A percentile compares a stretch with the other conserved stretches of the same genome.
phyloP scores from a whole-genome alignment of 2,888 invertebrate genomes.

The Zonitis immaculata region DNA sequence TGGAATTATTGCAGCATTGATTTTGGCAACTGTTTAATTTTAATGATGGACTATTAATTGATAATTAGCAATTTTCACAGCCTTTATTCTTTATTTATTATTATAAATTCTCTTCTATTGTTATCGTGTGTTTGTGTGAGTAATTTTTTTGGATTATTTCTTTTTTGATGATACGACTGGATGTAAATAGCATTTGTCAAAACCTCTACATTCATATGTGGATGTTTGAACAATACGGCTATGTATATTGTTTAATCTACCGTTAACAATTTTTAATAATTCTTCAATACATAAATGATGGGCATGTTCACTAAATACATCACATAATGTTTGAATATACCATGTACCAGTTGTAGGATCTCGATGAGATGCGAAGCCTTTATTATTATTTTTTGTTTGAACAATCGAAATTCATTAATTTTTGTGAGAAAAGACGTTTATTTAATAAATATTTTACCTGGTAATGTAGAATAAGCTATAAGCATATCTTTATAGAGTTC shows the following conservation, averaged over 20 bases:
- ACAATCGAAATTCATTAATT: constrained; percentile 1
- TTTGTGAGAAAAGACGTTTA: not conserved
- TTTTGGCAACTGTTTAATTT: too few relatives aligned
- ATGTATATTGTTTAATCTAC: constrained; percentile 43
- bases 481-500: constrained; percentile 55
- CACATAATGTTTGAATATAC: constrained; percentile 67
- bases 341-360: constrained; percentile 59
- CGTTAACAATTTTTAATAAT: constrained; percentile 61
- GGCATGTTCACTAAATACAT: constrained; percentile 60
- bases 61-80: not conserved
- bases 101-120: not conserved
- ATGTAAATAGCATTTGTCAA: constrained; percentile 45
- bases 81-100: not conserved
- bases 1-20: too few relatives aligned
- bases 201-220: constrained; percentile 61
- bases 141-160: constrained; percentile 1
- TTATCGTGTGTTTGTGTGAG: not conserved
- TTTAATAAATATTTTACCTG: constrained; percentile 43
- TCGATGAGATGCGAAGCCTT: constrained; percentile 59
- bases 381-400: too few relatives aligned
- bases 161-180: constrained; percentile 15
- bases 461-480: constrained; percentile 61
- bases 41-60: too few relatives aligned
- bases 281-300: constrained; percentile 60
- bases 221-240: constrained; percentile 54